Evolutionary conservation across 2,888 invertebrate species (phyloP).

Genomic region (Lathronympha strigana): DNA sequence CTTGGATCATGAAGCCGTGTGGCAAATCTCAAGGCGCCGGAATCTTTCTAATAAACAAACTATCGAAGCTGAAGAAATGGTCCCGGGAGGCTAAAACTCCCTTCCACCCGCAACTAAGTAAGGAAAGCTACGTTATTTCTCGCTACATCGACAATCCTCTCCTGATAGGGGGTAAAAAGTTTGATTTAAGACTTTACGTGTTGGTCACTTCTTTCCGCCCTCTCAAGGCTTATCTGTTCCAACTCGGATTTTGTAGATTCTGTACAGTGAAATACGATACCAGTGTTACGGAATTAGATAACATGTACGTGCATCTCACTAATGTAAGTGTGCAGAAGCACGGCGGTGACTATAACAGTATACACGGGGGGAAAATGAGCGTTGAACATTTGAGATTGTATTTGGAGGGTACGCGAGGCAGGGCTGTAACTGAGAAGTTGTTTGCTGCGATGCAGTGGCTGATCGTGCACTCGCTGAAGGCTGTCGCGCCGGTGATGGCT

Average conservation of each 20-base stretch:
- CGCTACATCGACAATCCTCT: constrained; percentile 98
- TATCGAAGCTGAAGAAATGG: constrained; percentile 96
- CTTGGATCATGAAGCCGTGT: constrained; percentile 99
- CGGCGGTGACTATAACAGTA: constrained; percentile 96
- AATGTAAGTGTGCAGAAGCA: constrained; percentile 99
- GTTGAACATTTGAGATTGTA: constrained; percentile 95
- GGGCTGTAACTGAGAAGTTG: constrained; percentile 93
- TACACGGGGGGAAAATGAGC: constrained; percentile 97
- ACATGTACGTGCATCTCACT: constrained; percentile 97
- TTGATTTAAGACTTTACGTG: constrained; percentile 96
- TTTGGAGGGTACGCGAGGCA: constrained; percentile 95
- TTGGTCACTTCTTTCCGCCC: constrained; percentile 97
- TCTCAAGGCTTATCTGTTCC: constrained; percentile 95
- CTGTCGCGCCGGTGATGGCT: constrained; percentile 96
- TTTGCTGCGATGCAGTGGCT: constrained; percentile 95
- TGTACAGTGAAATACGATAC: constrained; percentile 98
- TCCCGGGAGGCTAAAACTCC: constrained; percentile 93
- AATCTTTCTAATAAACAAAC: constrained; percentile 97
- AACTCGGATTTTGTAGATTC: constrained; percentile 97
- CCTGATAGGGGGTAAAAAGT: constrained; percentile 97
- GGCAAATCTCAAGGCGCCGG: constrained; percentile 98
- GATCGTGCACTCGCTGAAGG: constrained; percentile 96
- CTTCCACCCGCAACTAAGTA: constrained; percentile 91
- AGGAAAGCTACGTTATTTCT: constrained; percentile 98
- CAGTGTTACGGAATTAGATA: constrained; percentile 93